Evolutionary conservation across 2,113 vertebrate genomes (phyloP).

Genomic region (Stigmatopora argus): DNA sequence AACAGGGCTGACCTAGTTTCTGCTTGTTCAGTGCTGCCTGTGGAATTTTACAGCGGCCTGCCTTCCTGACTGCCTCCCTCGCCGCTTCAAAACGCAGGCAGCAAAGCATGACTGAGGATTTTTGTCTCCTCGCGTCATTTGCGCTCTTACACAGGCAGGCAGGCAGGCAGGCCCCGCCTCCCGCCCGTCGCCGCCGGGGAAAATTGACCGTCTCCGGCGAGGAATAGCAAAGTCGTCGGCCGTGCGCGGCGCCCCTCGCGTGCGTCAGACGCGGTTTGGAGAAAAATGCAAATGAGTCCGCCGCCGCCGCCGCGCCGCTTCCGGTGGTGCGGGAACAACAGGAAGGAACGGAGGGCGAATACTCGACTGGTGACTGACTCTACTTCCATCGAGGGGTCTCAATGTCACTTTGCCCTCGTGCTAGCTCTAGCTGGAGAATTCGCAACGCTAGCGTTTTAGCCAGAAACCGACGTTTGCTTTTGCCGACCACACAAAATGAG

Average conservation of each 20-base stretch:
- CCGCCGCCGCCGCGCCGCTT: conserved; percentile 24
- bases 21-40: conserved; percentile 79
- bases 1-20: conserved; percentile 84
- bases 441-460: too few relatives aligned
- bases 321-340: too few relatives aligned
- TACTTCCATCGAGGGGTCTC: too few relatives aligned
- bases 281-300: conserved; percentile 54
- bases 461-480: too few relatives aligned
- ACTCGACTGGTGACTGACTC: too few relatives aligned
- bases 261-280: conserved; percentile 15
- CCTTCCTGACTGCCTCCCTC: conserved; percentile 63
- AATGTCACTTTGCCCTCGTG: too few relatives aligned
- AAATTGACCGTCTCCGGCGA: conserved; percentile 27
- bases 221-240: conserved; percentile 18
- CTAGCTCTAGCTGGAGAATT: too few relatives aligned
- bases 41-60: conserved; percentile 84
- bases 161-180: not conserved
- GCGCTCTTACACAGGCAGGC: conserved; percentile 32
- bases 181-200: conserved; percentile 17
- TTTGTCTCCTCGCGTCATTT: conserved; percentile 68
- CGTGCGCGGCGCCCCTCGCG: too few relatives aligned
- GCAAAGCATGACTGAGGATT: conserved; percentile 76
- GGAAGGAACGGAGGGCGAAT: too few relatives aligned
- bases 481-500: too few relatives aligned
- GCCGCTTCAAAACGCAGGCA: conserved; percentile 69